Evolutionary conservation across 2,797 vertebrate species (phyloP).

Genomic region (Pseudopleuronectes americanus): DNA sequence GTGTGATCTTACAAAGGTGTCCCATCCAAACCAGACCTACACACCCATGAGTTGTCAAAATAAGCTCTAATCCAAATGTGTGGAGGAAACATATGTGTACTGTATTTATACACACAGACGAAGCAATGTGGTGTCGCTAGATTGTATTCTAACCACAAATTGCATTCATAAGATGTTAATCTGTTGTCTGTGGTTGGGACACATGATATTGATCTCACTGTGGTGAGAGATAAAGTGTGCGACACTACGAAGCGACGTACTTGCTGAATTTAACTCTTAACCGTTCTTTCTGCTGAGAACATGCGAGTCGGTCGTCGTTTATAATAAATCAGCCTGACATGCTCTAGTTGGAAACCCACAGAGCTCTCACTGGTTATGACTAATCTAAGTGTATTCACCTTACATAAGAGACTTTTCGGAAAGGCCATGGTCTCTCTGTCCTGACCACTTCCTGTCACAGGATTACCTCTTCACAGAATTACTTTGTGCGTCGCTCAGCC

Average conservation of each 20-base stretch:
- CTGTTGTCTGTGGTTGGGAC: conserved; percentile 3
- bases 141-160: conserved; percentile 7
- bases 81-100: neutral
- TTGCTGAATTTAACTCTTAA: neutral
- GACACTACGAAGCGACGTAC: neutral
- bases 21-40: too few relatives aligned
- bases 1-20: too few relatives aligned
- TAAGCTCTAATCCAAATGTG: neutral
- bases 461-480: neutral
- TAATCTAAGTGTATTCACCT: conserved; percentile 20
- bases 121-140: neutral
- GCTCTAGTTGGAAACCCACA: conserved; percentile 26
- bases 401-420: conserved; percentile 11
- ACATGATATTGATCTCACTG: neutral
- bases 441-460: conserved; percentile 62
- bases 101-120: neutral
- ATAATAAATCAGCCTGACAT: neutral
- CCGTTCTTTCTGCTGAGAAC: neutral
- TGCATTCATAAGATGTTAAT: conserved; percentile 6
- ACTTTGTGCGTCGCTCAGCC: neutral
- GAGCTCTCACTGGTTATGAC: conserved; percentile 40
- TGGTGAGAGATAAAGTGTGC: neutral
- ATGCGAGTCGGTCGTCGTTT: conserved; percentile 22
- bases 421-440: conserved; percentile 44
- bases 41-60: too few relatives aligned